Conservation (phyloP, 2,888 invertebrate species). For the Macroteleia sp. region DNA sequence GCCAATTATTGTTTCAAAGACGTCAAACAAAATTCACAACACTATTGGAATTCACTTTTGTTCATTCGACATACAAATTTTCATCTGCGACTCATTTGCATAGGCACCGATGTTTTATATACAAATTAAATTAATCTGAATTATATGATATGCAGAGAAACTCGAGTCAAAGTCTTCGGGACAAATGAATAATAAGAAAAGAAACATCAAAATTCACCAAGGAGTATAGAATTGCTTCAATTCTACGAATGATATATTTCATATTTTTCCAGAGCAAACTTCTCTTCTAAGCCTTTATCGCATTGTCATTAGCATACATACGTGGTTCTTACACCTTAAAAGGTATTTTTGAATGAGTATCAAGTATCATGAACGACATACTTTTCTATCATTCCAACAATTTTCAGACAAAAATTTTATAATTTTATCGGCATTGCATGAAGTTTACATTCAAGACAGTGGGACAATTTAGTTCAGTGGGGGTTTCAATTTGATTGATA, state of each 20-base stretch:
- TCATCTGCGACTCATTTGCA: conserved; percentile 25
- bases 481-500: no score
- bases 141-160: no score
- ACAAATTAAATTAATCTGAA: no score
- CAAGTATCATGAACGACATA: conserved; percentile 39
- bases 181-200: no score
- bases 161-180: no score
- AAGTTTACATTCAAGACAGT: no score
- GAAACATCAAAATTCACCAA: background rate
- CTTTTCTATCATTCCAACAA: conserved; percentile 28
- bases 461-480: no score
- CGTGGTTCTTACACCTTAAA: conserved; percentile 63
- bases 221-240: conserved; percentile 20
- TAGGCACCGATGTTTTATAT: background rate
- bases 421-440: conserved; percentile 44
- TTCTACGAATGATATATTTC: conserved; percentile 49
- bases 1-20: conserved; percentile 48
- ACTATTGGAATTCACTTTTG: conserved; percentile 10
- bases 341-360: conserved; percentile 58
- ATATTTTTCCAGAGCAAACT: conserved; percentile 63
- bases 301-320: conserved; percentile 63
- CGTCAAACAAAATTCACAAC: background rate
- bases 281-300: conserved; percentile 65
- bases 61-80: conserved; percentile 9
- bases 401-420: conserved; percentile 5